A percentile compares a stretch with the other conserved stretches of the same genome.
Evolutionary conservation across 2,113 vertebrate species (phyloP).

Genomic region (Macrotis lagotis): DNA sequence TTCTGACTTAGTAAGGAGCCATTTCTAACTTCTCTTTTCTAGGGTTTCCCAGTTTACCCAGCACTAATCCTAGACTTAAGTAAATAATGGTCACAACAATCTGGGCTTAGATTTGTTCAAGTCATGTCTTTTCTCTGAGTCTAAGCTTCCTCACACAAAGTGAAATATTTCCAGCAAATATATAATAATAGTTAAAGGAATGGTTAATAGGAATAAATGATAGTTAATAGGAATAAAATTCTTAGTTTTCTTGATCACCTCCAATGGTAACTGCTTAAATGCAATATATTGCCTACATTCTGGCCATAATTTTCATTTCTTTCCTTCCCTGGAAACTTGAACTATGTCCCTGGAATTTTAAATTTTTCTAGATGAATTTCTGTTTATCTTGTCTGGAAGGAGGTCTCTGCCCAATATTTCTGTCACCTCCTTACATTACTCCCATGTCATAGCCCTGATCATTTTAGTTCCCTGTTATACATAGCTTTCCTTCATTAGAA

Average conservation of each 20-base stretch:
- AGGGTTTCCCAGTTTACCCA: not conserved
- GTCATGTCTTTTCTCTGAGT: not conserved
- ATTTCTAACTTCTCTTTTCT: not conserved
- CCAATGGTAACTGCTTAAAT: not conserved
- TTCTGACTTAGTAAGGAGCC: not conserved
- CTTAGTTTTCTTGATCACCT: not conserved
- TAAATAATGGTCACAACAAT: not conserved
- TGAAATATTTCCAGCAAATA: not conserved
- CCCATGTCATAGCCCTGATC: not conserved
- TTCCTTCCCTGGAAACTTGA: not conserved
- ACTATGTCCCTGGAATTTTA: not conserved
- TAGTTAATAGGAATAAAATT: not conserved
- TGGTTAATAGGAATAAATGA: no score
- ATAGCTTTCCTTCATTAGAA: not conserved
- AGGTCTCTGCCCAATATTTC: not conserved
- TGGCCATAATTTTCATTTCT: not conserved
- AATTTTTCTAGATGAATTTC: not conserved
- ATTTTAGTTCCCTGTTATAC: not conserved
- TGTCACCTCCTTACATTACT: not conserved
- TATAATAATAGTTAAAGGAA: not conserved
- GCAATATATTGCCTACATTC: no score
- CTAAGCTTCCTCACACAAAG: not conserved
- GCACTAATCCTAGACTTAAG: not conserved
- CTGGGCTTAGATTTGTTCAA: not conserved
- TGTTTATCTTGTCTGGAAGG: not conserved